Percentiles rank a stretch among this genome's conserved stretches.
Evolutionary conservation across 2,113 vertebrate species (phyloP).

Genomic region (Protobothrops mucrosquamatus): DNA sequence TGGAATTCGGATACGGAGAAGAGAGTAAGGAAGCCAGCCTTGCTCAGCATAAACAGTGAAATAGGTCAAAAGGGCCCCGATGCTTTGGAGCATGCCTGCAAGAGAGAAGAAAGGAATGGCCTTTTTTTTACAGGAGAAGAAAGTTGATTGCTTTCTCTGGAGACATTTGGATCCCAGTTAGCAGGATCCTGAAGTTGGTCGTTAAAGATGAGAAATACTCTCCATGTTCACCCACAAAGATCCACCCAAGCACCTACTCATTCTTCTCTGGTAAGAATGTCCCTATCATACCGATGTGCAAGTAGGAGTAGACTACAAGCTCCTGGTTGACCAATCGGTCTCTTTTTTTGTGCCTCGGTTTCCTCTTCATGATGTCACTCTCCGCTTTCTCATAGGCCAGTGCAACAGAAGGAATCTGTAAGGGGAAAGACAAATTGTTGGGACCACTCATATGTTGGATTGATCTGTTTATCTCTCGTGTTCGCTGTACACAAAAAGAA

Average conservation of each 20-base stretch:
- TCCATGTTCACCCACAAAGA: neutral
- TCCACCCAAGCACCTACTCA: fast-evolving
- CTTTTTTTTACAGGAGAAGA: neutral
- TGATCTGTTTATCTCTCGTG: neutral
- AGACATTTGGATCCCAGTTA: neutral
- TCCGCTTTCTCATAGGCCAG: slow-evolving; percentile 80
- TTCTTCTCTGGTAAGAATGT: fast-evolving
- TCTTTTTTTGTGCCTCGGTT: slow-evolving; percentile 73
- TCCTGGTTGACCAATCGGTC: slow-evolving; percentile 75
- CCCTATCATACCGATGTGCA: slow-evolving; percentile 71
- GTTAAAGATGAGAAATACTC: fast-evolving
- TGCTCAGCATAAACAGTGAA: slow-evolving; percentile 74
- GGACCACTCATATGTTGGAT: too few species aligned
- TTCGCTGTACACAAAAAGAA: neutral
- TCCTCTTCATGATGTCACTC: slow-evolving; percentile 80
- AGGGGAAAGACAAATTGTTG: neutral
- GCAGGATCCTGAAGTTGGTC: neutral
- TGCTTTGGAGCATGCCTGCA: slow-evolving; percentile 74
- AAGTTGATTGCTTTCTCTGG: neutral
- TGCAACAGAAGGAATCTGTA: slow-evolving; percentile 78
- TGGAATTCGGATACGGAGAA: slow-evolving; percentile 61
- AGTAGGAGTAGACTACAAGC: slow-evolving; percentile 75
- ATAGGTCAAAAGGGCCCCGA: slow-evolving; percentile 76
- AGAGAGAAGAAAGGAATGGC: neutral
- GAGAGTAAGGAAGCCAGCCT: slow-evolving; percentile 66